Base-by-base conservation (phyloP, 2,797 vertebrate species). In the Acropternis orthonyx region DNA sequence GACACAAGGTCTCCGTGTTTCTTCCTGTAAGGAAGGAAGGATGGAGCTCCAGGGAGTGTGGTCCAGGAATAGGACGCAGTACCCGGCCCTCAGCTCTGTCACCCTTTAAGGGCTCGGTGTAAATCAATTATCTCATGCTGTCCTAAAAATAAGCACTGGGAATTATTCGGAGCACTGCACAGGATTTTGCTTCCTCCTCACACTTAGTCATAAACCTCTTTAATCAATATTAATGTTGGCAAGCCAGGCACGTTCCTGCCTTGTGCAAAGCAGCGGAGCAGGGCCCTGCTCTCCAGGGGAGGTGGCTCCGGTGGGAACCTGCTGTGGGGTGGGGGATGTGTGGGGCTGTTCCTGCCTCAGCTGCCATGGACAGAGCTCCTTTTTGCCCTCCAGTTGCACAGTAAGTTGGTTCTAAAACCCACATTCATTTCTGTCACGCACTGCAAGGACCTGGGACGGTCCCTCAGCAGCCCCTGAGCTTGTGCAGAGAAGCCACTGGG, bases 131-230 rank as follows among this genome's bases (percentile, higher is more conserved):
- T 23, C 89, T 96, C 86, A 83, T 28, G 19, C 85, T 39, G 80
- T 37, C 78, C 81, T 87, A 95, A 95, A 95, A 92, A 95, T 94
- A 94, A 89, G 58, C 71, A 18, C n/a, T 80, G n/a, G 14, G 59
- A 88, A 86, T 91, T 63, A 91, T 85, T 89, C 4, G 0, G 30
- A 75, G 84, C 9, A 8, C 84, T 76, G 84, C 92, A n/a, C 20
- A 82, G 82, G 74, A 81, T 89, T 69, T 59, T 75, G 67, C 92
- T 92, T 92, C 96, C 94, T 95, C 88, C 95, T 94, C 91, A 95
- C 59, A 48, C 75, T 92, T 89, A 96, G 75, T 89, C 88, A 96
- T 85, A 41, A 78, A 82, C 54, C 14, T 67, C 63, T 78, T 85
- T 44, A 84, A 91, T 92, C 71, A 72, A 95, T 91, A 93, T 79